These are phyloP conservation scores for Lycorma delicatula DNA, from an alignment of 1,140 invertebrate genomes.

Conservation along the genomic window DNA sequence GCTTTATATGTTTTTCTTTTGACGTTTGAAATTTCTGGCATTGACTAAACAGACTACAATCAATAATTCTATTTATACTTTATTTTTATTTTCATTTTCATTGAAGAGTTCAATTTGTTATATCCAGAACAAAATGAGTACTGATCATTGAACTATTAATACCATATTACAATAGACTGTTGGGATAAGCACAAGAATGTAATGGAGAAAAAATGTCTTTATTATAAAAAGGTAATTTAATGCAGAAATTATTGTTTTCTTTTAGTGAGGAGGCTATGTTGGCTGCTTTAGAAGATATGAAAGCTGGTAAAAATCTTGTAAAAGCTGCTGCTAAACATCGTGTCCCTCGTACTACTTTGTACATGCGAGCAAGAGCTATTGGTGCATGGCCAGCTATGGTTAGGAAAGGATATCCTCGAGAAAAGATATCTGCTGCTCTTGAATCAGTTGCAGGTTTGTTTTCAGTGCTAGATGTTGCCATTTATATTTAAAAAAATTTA, in stretches of 20 bases:
- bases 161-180: too few species aligned
- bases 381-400: conserved; percentile 38
- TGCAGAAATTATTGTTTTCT: conserved; percentile 30
- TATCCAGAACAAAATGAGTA: too few species aligned
- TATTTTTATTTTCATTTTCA: too few species aligned
- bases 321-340: background rate
- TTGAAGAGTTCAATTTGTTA: too few species aligned
- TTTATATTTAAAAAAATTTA: conserved; percentile 5
- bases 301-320: conserved; percentile 27
- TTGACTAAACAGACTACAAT: too few species aligned
- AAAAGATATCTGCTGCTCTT: conserved; percentile 41
- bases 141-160: too few species aligned
- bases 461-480: background rate
- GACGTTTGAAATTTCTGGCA: too few species aligned
- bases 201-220: conserved; percentile 9
- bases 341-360: conserved; percentile 33
- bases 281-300: conserved; percentile 39
- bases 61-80: too few species aligned
- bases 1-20: too few species aligned
- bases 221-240: conserved; percentile 30
- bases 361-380: conserved; percentile 40
- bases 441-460: conserved; percentile 38
- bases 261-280: conserved; percentile 39
- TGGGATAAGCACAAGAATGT: too few species aligned
- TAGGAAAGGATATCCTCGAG: conserved; percentile 40